Base-by-base conservation (phyloP, 2,888 invertebrate species). In the Drosophila barbarae region DNA sequence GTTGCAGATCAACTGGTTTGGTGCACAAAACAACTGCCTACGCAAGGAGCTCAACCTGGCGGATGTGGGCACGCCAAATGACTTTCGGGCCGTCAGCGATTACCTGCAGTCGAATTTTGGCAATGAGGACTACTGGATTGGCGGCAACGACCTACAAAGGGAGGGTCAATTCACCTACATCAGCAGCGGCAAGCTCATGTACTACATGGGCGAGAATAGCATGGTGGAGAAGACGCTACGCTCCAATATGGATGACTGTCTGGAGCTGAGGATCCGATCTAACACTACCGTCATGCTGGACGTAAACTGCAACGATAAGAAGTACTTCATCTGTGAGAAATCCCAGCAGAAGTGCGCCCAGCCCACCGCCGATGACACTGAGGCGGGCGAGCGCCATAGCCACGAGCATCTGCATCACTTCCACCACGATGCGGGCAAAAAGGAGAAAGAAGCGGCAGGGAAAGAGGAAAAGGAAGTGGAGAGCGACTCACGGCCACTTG, bases 321-420 rank as follows among this genome's bases (percentile, higher is more conserved):
- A 75, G 50, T 83, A 65, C 47, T 80, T 80, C 9, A 34, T 80
- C 15, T 79, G 79, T 15, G 50, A 79, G 34, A 15, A 28, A 15
- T 55, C 28, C 30, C 38, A 51, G 0, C 3, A 18, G 0, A 72
- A 77, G 44, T 80, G 79, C 15, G 69, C 64, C 8, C 23, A 23
- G 7, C 73, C 76, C 2, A 35, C 51, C 8, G 15, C 28, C 5
- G 61, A 61, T 5, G 9, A 4, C 0, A 18, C 5, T 2, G 13
- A 0, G 0, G 50, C 35, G 5, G 9, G 21, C 2, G 53, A 72
- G 46, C 77, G 73, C 32, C 84, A 80, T 42, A 80, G 84, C 52
- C 79, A 80, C 55, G 84, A 80, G 65, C 84, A 80, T 59, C 56
- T 80, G 77, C 79, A 80, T 70, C 79, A 80, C 52, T 83, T 80